Conservation (phyloP, 2,113 vertebrate species). For the Monarcha castaneiventris region DNA sequence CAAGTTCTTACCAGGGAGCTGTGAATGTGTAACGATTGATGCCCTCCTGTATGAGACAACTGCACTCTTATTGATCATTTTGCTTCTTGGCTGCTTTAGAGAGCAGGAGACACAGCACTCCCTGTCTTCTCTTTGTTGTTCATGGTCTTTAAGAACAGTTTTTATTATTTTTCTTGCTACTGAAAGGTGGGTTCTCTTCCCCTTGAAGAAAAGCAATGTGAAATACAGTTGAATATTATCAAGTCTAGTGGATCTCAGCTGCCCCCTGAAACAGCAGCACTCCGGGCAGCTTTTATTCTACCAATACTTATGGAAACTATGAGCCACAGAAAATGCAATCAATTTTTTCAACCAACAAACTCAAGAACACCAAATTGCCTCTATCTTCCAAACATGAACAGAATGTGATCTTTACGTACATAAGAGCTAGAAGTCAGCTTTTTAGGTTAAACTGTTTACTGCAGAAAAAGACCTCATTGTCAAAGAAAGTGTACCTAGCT, state of each 20-base stretch:
- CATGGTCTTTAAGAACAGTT: not conserved
- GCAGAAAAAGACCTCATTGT: not conserved
- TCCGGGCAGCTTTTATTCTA: not conserved
- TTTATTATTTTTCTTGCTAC: not conserved
- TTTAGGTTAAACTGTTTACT: not conserved
- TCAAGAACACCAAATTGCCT: not conserved
- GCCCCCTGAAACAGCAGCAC: not conserved
- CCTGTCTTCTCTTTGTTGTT: not conserved
- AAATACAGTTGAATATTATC: not conserved
- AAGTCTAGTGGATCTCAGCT: not conserved
- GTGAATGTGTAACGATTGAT: fast-evolving
- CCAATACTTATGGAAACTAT: not conserved
- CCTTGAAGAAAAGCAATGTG: not conserved
- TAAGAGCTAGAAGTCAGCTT: not conserved
- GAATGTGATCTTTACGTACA: not conserved
- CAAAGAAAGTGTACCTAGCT: not conserved
- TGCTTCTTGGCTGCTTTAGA: not conserved
- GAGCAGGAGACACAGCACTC: not conserved
- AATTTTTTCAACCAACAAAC: not conserved
- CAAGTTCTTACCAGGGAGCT: not conserved
- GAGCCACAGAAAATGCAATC: not conserved
- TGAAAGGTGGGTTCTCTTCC: not conserved
- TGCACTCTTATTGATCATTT: not conserved
- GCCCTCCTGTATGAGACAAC: not conserved
- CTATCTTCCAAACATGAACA: not conserved